Evolutionary conservation across 2,797 vertebrate genomes (phyloP).

Genomic region (Squalus acanthias): DNA sequence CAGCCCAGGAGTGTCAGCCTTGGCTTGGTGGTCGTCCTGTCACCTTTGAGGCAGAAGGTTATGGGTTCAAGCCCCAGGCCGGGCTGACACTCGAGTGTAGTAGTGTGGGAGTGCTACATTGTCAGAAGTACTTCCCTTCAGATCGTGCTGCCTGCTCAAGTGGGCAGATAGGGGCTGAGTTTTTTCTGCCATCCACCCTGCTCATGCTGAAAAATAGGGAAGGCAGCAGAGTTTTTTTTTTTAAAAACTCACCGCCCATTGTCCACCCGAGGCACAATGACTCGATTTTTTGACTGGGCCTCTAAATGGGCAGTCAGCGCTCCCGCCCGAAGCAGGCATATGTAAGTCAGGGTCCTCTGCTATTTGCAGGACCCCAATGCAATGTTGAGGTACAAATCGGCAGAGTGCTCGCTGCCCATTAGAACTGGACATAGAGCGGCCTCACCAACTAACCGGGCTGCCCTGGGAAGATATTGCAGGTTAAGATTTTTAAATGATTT

Average conservation of each 20-base stretch:
- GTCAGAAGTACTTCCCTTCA: not conserved
- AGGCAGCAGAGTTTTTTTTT: not conserved
- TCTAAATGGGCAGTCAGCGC: not conserved
- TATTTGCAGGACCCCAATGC: too few relatives aligned
- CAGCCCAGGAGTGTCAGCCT: not conserved
- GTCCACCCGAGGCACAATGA: not conserved
- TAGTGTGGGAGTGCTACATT: not conserved
- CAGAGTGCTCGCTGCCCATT: not conserved
- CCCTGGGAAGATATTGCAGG: not conserved
- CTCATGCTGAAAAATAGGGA: not conserved
- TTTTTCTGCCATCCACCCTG: not conserved
- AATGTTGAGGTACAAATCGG: not conserved
- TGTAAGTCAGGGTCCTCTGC: not conserved
- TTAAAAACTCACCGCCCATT: not conserved
- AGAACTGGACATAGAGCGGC: not conserved
- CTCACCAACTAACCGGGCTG: not conserved
- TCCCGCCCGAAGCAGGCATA: not conserved
- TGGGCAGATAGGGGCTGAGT: not conserved
- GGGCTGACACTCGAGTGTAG: not conserved
- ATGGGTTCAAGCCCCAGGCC: too few relatives aligned
- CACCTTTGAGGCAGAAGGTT: not conserved
- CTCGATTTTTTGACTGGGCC: not conserved
- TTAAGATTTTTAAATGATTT: not conserved
- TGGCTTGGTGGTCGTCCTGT: not conserved
- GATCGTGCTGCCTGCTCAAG: not conserved